These are phyloP conservation scores for Nothoprocta perdicaria DNA, from an alignment of 2,113 vertebrate genomes.

Conservation along the genomic window DNA sequence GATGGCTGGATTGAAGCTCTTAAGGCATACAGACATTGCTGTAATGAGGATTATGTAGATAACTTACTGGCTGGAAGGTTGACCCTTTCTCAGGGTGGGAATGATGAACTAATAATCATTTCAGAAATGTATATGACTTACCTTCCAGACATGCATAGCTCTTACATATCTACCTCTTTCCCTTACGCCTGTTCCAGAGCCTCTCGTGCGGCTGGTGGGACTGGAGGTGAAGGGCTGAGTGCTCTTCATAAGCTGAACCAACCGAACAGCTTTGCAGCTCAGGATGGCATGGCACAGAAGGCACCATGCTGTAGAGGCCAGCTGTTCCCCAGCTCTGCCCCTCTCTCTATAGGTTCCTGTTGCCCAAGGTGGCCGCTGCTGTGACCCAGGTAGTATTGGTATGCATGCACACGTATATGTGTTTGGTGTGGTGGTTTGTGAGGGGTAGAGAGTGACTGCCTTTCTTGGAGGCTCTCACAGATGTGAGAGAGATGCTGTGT, in stretches of 20 bases:
- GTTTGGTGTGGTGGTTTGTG: background rate
- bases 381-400: fast-evolving
- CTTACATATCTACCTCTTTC: background rate
- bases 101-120: background rate
- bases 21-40: background rate
- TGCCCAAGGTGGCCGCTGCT: background rate
- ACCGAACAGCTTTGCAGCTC: background rate
- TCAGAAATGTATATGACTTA: background rate
- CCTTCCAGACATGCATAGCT: background rate
- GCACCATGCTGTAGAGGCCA: background rate
- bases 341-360: background rate
- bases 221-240: background rate
- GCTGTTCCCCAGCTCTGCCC: slow-evolving; percentile 10
- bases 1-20: background rate
- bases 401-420: fast-evolving
- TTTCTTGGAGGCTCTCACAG: background rate
- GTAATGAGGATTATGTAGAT: slow-evolving; percentile 11
- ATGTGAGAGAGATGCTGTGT: background rate
- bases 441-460: background rate
- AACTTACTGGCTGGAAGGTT: slow-evolving; percentile 9
- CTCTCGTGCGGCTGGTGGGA: background rate
- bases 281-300: background rate
- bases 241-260: background rate
- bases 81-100: slow-evolving; percentile 6
- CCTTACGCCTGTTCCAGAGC: background rate